phyloP scores from a whole-genome alignment of 2,797 vertebrate genomes.

The Macropodus opercularis region DNA sequence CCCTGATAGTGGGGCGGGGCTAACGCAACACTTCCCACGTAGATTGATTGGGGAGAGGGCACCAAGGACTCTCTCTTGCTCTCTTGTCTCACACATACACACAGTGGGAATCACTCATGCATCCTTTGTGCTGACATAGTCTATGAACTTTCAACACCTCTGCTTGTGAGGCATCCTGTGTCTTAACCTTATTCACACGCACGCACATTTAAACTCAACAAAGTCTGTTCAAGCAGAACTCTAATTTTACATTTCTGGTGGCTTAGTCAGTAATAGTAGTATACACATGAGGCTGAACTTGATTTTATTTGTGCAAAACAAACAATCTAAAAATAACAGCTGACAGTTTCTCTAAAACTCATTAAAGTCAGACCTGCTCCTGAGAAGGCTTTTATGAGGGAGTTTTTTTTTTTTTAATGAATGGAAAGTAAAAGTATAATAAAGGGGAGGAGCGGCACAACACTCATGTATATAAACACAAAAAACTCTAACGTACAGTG shows the following conservation, averaged over 20 bases:
- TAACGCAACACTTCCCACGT: conserved; percentile 72
- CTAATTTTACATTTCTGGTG: conserved; percentile 4
- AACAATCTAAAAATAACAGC: not conserved
- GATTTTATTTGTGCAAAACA: conserved; percentile 5
- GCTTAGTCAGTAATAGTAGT: not conserved
- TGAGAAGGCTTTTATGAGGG: not conserved
- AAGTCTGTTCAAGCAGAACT: conserved; percentile 8
- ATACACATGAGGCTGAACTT: not conserved
- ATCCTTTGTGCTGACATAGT: conserved; percentile 65
- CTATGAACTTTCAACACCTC: conserved; percentile 57
- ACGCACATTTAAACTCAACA: not conserved
- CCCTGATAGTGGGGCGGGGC: conserved; percentile 66
- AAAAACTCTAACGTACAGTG: too few species aligned
- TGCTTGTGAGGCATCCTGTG: conserved; percentile 49
- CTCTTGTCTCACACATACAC: conserved; percentile 37
- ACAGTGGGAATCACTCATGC: conserved; percentile 49
- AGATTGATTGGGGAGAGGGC: conserved; percentile 77
- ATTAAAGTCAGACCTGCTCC: not conserved
- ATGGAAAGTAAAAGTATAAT: too few species aligned
- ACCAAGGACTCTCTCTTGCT: conserved; percentile 68
- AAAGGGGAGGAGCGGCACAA: too few species aligned
- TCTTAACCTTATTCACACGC: conserved; percentile 42
- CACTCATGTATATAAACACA: too few species aligned
- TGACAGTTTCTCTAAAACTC: not conserved
- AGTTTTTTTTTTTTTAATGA: not conserved